These are phyloP conservation scores for Ophion obscuratus DNA, from an alignment of 2,888 invertebrate genomes.

Conservation along the genomic window DNA sequence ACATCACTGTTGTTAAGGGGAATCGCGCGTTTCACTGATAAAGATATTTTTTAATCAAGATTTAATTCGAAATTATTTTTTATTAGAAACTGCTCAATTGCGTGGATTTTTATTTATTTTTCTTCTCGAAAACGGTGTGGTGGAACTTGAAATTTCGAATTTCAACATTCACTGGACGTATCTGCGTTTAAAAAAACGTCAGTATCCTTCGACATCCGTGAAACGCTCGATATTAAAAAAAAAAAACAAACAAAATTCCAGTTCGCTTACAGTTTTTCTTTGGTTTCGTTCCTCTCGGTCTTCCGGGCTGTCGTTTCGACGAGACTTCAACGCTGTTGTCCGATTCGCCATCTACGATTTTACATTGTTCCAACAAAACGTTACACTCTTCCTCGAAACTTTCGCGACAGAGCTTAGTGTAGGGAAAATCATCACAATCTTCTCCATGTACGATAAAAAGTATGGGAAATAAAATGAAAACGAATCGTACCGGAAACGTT, in stretches of 20 bases:
- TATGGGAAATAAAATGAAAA: background rate
- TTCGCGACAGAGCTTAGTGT: background rate
- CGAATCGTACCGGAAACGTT: conserved; percentile 73
- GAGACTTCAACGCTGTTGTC: conserved; percentile 84
- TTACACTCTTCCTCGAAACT: conserved; percentile 1
- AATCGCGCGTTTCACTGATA: background rate
- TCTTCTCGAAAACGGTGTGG: no score
- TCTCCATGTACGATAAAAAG: background rate
- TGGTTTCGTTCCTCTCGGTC: conserved; percentile 82
- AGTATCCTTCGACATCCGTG: background rate
- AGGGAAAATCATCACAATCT: background rate
- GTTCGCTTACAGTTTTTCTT: conserved; percentile 79
- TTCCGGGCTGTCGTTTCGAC: conserved; percentile 86
- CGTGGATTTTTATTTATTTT: no score
- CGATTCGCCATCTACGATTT: conserved; percentile 79
- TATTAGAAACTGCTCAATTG: no score
- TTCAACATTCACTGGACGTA: background rate
- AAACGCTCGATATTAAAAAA: conserved; percentile 26
- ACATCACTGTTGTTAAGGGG: background rate
- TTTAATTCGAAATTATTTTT: background rate
- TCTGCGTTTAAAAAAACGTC: background rate
- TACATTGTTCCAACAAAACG: conserved; percentile 15
- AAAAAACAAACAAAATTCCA: background rate
- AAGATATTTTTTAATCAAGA: background rate
- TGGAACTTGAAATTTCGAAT: no score